Conservation (phyloP, 2,113 vertebrate species). For the Capreolus pygargus region DNA sequence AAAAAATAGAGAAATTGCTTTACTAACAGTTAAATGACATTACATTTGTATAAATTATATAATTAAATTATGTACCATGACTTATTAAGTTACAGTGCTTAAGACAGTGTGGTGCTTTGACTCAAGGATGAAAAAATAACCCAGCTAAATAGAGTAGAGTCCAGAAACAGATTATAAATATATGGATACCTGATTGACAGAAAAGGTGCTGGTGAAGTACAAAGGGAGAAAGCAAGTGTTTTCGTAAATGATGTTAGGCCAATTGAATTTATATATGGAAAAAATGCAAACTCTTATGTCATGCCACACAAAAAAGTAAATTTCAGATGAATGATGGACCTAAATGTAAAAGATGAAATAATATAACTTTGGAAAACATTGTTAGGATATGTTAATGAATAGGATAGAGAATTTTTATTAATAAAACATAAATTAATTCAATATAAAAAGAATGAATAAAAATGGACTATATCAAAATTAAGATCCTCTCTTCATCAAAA, state of each 20-base stretch:
- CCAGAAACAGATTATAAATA: neutral
- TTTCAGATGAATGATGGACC: neutral
- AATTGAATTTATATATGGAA: neutral
- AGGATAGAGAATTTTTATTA: neutral
- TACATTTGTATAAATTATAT: neutral
- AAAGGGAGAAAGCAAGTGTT: neutral
- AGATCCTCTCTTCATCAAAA: neutral
- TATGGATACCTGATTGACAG: too few relatives aligned
- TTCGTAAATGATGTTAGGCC: neutral
- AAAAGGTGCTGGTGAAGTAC: neutral
- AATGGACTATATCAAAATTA: neutral
- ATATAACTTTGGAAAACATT: neutral
- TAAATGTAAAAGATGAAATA: neutral
- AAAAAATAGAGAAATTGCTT: neutral
- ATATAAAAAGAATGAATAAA: neutral
- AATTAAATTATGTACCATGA: neutral
- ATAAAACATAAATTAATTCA: neutral
- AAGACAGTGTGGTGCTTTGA: neutral
- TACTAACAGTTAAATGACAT: neutral
- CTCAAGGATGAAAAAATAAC: neutral
- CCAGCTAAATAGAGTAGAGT: fast-evolving
- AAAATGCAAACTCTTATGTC: neutral
- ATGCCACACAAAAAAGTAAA: neutral
- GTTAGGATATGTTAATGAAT: neutral
- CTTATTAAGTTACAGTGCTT: neutral